These are phyloP conservation scores for Tachysurus vachellii DNA, from an alignment of 2,113 vertebrate genomes.

Conservation along the genomic window DNA sequence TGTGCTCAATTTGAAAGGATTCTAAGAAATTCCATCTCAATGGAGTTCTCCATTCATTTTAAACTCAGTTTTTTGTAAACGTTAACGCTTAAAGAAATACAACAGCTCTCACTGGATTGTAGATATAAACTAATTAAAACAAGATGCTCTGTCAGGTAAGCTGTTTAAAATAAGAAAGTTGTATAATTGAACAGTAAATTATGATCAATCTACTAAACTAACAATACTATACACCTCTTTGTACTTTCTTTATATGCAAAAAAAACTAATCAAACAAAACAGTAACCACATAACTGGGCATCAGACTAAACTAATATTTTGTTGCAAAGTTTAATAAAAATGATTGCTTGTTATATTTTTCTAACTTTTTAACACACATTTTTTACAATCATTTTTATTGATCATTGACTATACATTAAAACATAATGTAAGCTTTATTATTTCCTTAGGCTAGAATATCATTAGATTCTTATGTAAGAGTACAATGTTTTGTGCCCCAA, in stretches of 20 bases:
- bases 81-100: not conserved
- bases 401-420: too few relatives aligned
- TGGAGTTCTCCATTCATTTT: slow-evolving; percentile 10
- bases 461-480: too few relatives aligned
- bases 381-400: too few relatives aligned
- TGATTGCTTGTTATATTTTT: not conserved
- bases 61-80: not conserved
- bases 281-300: not conserved
- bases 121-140: not conserved
- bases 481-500: too few relatives aligned
- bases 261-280: not conserved
- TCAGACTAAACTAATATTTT: not conserved
- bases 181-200: not conserved
- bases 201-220: not conserved
- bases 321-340: not conserved
- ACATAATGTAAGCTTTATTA: too few relatives aligned
- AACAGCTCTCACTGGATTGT: not conserved
- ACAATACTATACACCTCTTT: not conserved
- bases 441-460: too few relatives aligned
- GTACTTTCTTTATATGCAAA: not conserved
- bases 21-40: slow-evolving; percentile 31
- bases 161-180: not conserved
- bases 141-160: not conserved
- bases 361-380: not conserved
- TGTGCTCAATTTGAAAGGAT: slow-evolving; percentile 36